Base-by-base conservation (phyloP, 2,888 invertebrate species). In the Andrena dorsata region DNA sequence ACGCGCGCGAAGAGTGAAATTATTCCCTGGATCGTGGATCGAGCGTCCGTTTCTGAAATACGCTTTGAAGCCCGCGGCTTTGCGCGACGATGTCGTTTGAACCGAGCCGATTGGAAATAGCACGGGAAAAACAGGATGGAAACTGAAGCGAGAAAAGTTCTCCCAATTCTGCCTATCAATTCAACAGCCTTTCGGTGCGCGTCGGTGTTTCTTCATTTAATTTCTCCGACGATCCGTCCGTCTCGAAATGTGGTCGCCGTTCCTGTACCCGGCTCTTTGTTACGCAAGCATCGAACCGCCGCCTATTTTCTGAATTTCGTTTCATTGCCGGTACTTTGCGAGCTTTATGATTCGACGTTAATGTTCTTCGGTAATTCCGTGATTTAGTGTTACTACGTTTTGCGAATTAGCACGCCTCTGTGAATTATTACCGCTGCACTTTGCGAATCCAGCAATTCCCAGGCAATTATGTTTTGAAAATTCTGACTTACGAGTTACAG, bases 321-420 rank as follows among this genome's bases (percentile, higher is more conserved):
- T 58, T 70, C 70, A 60, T 60, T 60, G 26, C 26, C n/a, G 56
- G 30, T 60, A 60, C 60, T 60, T 60, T 7, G 30, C 60, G n/a
- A 32, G 60, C 13, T 53, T 66, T 51, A 23, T 13, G 51, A 16
- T 16, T 53, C 51, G 30, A 6, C 20, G 51, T 30, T 30, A 66
- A 28, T 30, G 49, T 66, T 66, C 49, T n/a, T 10, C 49, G n/a
- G 49, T 66, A 51, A 66, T 66, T 28, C 51, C n/a, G 66, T 51
- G 30, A 66, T 66, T 66, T 53, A 30, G 30, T 13, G 20, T 20
- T 10, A 13, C 51, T 32, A 51, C n/a, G 65, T 28, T 28, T 10
- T 47, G 56, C 47, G 47, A 13, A n/a, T 28, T 65, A 56, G 23
- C 56, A 56, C 56, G 56, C 56, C 56, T 23, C 20, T 3, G 26